A percentile compares a stretch with the other conserved stretches of the same genome.
phyloP scores from a whole-genome alignment of 2,113 vertebrate genomes.

The Columba janthina region DNA sequence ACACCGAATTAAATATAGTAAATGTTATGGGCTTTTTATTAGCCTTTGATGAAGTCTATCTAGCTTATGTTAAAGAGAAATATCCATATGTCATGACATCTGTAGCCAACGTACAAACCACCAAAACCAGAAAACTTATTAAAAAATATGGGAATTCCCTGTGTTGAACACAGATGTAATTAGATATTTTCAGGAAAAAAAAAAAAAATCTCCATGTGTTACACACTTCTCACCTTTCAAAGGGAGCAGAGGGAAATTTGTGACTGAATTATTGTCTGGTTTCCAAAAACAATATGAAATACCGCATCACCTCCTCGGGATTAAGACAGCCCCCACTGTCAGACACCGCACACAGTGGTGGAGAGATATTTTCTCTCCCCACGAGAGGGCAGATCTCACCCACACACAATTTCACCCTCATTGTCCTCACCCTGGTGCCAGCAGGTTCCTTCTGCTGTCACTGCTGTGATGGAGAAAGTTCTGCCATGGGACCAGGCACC shows the following conservation, averaged over 20 bases:
- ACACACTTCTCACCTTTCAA: neutral
- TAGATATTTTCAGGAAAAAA: neutral
- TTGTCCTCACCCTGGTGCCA: neutral
- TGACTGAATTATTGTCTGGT: neutral
- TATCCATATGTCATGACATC: neutral
- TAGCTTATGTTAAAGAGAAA: neutral
- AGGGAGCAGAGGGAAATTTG: neutral
- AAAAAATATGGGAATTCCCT: neutral
- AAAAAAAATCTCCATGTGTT: neutral
- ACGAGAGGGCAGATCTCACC: conserved; percentile 73
- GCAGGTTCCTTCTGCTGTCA: neutral
- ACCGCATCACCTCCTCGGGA: neutral
- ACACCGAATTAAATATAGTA: neutral
- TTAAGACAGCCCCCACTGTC: neutral
- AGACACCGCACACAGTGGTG: neutral
- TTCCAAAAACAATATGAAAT: neutral
- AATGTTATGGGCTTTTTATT: neutral
- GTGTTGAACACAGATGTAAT: neutral
- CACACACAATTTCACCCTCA: neutral
- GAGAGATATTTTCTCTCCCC: conserved; percentile 53
- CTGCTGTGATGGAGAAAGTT: neutral
- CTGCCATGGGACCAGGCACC: neutral
- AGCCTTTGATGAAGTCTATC: neutral
- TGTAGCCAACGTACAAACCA: neutral
- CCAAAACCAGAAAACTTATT: neutral